Evolutionary conservation across 2,797 vertebrate genomes (phyloP), one percentile per base, ranked within the genome.

Genomic region (Centroberyx gerrardi): DNA sequence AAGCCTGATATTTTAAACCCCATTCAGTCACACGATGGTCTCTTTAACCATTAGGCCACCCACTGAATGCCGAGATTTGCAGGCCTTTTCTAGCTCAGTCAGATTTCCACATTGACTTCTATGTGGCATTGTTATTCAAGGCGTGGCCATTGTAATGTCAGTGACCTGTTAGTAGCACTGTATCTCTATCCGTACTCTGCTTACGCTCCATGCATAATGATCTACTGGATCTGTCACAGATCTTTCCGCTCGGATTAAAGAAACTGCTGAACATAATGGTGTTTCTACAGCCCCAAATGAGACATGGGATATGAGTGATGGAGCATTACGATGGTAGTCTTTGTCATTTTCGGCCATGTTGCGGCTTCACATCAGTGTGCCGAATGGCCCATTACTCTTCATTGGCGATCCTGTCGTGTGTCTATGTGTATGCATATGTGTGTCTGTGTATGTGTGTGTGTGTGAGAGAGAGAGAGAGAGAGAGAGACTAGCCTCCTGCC

Each of bases 321-420:
- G 72, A 80, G 65, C 72, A 73, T 79, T 79, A 81, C 17, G 22
- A 60, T 46, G 33, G 71, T 42, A 28, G 80, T 82, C 80, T 87
- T 74, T 83, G 87, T 90, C 81, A 84, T 88, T 84, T 87, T 81
- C 36, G 8, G 64, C 74, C 83, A 81, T 79, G 80, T 84, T 82
- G 83, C 74, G 55, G 85, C 70, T 82, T 79, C 62, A 76, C 64
- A 82, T 85, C 78, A 74, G 15, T 81, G 79, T 68, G 71, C 74
- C 48, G 76, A 87, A 89, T 54, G 71, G 75, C 29, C 66, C 82
- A 85, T 90, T 87, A 84, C 62, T 85, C 78, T 81, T 92, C 81
- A 73, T 72, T 68, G 81, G 58, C 66, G 61, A 81, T 79, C 33
- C 38, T 40, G 38, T 40, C 38, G 38, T 40, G 8, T n/a, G 51